These are phyloP conservation scores for Tetrao urogallus DNA, from an alignment of 2,113 vertebrate genomes.

Conservation along the genomic window DNA sequence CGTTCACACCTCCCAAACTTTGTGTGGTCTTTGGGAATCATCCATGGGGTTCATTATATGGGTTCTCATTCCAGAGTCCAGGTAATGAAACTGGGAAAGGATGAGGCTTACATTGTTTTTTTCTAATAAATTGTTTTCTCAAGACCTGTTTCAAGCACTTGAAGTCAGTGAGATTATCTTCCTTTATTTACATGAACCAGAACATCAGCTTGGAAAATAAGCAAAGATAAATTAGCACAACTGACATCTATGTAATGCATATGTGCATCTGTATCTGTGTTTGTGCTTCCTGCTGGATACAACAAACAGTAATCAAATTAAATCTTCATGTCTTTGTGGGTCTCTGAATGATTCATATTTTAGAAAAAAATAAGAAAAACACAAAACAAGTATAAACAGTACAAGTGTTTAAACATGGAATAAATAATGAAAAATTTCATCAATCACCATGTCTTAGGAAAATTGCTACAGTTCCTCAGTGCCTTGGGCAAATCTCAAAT, in stretches of 20 bases:
- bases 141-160: background rate
- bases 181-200: background rate
- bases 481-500: background rate
- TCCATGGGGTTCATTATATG: fast-evolving
- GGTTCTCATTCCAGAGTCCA: background rate
- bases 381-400: background rate
- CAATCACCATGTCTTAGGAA: background rate
- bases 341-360: background rate
- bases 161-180: background rate
- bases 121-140: background rate
- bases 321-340: background rate
- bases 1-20: background rate
- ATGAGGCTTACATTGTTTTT: background rate
- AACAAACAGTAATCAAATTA: background rate
- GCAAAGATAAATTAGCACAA: background rate
- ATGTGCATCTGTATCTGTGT: fast-evolving
- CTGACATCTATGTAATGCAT: background rate
- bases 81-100: background rate
- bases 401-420: background rate
- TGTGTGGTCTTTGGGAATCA: background rate
- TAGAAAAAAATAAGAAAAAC: background rate
- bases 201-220: background rate
- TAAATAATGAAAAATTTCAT: background rate
- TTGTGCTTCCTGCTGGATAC: background rate
- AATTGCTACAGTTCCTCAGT: background rate